Evolutionary conservation across 2,888 invertebrate species (phyloP).

Genomic region (Nymphalis polychloros): DNA sequence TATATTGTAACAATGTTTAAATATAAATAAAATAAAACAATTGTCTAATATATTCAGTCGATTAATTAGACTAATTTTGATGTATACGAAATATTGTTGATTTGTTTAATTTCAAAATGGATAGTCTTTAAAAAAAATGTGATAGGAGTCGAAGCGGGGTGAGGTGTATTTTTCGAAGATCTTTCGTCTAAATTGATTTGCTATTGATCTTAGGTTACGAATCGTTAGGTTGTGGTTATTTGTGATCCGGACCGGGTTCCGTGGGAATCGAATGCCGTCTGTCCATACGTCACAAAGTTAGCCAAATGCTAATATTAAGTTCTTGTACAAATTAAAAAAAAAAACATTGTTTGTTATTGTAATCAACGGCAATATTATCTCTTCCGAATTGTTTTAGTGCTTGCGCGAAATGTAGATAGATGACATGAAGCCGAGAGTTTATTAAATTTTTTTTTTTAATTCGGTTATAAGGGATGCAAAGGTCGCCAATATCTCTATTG

Average conservation of each 20-base stretch:
- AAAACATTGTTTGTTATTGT: slow-evolving; percentile 52
- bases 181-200: slow-evolving; percentile 64
- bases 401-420: slow-evolving; percentile 44
- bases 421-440: slow-evolving; percentile 47
- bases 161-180: slow-evolving; percentile 68
- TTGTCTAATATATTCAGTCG: slow-evolving; percentile 39
- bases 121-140: slow-evolving; percentile 63
- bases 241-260: slow-evolving; percentile 54
- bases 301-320: slow-evolving; percentile 72
- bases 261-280: slow-evolving; percentile 41
- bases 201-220: slow-evolving; percentile 55
- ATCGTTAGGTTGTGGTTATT: slow-evolving; percentile 76
- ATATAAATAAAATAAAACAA: slow-evolving; percentile 16
- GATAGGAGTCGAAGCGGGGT: slow-evolving; percentile 64
- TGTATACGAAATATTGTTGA: slow-evolving; percentile 75
- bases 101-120: slow-evolving; percentile 57
- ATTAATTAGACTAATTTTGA: slow-evolving; percentile 67
- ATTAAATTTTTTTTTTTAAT: slow-evolving; percentile 58
- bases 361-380: slow-evolving; percentile 70
- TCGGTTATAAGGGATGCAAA: slow-evolving; percentile 60
- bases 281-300: slow-evolving; percentile 67
- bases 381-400: slow-evolving; percentile 75
- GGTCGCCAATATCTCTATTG: slow-evolving; percentile 80
- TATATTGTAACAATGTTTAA: slow-evolving; percentile 7
- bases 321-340: slow-evolving; percentile 65